A percentile compares a stretch with the other conserved stretches of the same genome.
Conservation (phyloP, 2,113 vertebrate species). For the Actenoides hombroni region DNA sequence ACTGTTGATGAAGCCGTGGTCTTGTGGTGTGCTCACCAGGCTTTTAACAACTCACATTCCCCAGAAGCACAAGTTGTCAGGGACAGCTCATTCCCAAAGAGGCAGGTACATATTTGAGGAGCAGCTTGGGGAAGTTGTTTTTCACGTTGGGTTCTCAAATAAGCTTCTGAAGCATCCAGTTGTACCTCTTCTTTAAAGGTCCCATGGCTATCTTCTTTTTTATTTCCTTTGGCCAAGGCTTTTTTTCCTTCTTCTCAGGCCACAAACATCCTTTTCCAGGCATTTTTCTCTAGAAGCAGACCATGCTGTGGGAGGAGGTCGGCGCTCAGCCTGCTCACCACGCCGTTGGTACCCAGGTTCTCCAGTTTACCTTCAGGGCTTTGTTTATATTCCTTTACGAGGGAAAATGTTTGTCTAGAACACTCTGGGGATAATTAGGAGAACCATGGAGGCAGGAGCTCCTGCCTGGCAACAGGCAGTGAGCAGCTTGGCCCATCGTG, state of each 20-base stretch:
- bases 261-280: neutral
- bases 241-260: neutral
- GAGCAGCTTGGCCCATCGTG: neutral
- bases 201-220: neutral
- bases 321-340: neutral
- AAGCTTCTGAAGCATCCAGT: rapidly evolving
- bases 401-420: neutral
- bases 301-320: neutral
- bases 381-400: neutral
- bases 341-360: neutral
- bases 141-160: rapidly evolving
- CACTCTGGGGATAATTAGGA: rapidly evolving
- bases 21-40: neutral
- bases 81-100: neutral
- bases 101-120: neutral
- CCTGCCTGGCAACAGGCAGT: neutral
- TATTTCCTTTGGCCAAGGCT: neutral
- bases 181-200: neutral
- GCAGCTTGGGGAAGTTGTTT: neutral
- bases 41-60: neutral
- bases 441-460: neutral
- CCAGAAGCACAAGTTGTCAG: neutral
- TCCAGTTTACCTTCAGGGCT: neutral
- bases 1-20: rapidly evolving
- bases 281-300: neutral